Percentiles rank a stretch among this genome's conserved stretches.
These are phyloP conservation scores for Drosophila sp. DNA, from an alignment of 1,140 invertebrate genomes.

Conservation along the genomic window DNA sequence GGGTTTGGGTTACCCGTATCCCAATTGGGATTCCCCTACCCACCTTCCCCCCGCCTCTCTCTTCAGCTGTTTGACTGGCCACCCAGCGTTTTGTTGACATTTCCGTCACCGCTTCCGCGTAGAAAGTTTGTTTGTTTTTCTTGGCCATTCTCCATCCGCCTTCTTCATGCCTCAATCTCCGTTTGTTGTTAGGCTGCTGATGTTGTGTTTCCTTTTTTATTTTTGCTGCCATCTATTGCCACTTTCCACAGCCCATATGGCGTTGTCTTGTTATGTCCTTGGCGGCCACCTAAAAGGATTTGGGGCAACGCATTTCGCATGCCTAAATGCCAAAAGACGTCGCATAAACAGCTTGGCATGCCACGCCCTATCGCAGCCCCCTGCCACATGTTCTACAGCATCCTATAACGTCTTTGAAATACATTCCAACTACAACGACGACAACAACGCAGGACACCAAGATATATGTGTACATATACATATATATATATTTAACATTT, in stretches of 20 bases:
- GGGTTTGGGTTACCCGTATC: slow-evolving; percentile 22
- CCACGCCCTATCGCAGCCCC: slow-evolving; percentile 51
- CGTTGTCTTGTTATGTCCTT: slow-evolving; percentile 65
- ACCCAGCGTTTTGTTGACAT: slow-evolving; percentile 71
- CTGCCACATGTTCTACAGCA: slow-evolving; percentile 13
- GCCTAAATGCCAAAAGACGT: slow-evolving; percentile 82
- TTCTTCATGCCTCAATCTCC: slow-evolving; percentile 30
- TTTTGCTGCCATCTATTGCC: slow-evolving; percentile 16
- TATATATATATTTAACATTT: slow-evolving; percentile 42
- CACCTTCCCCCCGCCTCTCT: not conserved
- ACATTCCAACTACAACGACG: slow-evolving; percentile 51
- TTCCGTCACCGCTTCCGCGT: slow-evolving; percentile 70
- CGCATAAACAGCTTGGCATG: slow-evolving; percentile 71
- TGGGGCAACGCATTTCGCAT: slow-evolving; percentile 77
- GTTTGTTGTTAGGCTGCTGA: not conserved
- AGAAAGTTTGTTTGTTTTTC: slow-evolving; percentile 66
- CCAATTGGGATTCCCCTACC: slow-evolving; percentile 11
- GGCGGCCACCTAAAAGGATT: slow-evolving; percentile 76
- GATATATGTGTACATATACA: slow-evolving; percentile 24
- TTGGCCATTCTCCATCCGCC: slow-evolving; percentile 24
- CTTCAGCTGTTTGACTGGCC: slow-evolving; percentile 32
- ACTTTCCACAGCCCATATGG: slow-evolving; percentile 47
- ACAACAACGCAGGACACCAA: slow-evolving; percentile 44
- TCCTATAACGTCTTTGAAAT: slow-evolving; percentile 63
- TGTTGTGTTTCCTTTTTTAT: not conserved